Percentiles rank a stretch among this genome's conserved stretches.
phyloP scores from a whole-genome alignment of 2,113 vertebrate genomes.

The Parotia lawesii region DNA sequence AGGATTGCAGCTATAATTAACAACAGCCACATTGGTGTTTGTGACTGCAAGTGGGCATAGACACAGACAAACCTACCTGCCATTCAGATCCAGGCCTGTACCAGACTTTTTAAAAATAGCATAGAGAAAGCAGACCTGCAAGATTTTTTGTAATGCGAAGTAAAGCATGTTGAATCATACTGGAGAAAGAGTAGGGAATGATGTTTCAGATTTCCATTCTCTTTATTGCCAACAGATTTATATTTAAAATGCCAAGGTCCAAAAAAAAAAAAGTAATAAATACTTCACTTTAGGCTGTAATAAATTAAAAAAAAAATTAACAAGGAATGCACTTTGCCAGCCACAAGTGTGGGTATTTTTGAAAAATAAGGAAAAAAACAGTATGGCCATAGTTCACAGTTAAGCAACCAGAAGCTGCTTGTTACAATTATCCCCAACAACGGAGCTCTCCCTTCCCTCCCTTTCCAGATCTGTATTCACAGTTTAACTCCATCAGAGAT shows the following conservation, averaged over 20 bases:
- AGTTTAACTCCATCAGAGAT: slow-evolving; percentile 76
- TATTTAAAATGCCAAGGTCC: slow-evolving; percentile 72
- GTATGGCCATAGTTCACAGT: slow-evolving; percentile 83
- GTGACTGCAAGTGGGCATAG: not conserved
- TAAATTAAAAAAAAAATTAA: slow-evolving; percentile 90
- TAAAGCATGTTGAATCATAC: not conserved
- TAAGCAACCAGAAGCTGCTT: slow-evolving; percentile 74
- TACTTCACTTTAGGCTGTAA: slow-evolving; percentile 92
- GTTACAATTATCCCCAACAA: slow-evolving; percentile 71
- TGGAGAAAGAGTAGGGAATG: not conserved
- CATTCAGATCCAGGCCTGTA: not conserved
- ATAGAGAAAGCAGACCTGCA: not conserved
- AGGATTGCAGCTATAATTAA: not conserved
- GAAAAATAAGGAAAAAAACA: slow-evolving; percentile 51
- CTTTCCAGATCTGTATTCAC: slow-evolving; percentile 73
- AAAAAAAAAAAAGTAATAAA: slow-evolving; percentile 82
- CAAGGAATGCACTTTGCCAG: slow-evolving; percentile 84
- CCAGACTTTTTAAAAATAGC: not conserved
- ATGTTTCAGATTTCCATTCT: slow-evolving; percentile 32
- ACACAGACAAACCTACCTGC: not conserved
- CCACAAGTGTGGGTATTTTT: slow-evolving; percentile 76
- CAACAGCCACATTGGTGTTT: accelerated
- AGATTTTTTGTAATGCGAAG: not conserved
- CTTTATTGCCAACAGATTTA: slow-evolving; percentile 79
- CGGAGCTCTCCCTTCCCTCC: slow-evolving; percentile 62